Evolutionary conservation across 2,797 vertebrate genomes (phyloP).

Genomic region (Tokudaia tokunoshimensis): DNA sequence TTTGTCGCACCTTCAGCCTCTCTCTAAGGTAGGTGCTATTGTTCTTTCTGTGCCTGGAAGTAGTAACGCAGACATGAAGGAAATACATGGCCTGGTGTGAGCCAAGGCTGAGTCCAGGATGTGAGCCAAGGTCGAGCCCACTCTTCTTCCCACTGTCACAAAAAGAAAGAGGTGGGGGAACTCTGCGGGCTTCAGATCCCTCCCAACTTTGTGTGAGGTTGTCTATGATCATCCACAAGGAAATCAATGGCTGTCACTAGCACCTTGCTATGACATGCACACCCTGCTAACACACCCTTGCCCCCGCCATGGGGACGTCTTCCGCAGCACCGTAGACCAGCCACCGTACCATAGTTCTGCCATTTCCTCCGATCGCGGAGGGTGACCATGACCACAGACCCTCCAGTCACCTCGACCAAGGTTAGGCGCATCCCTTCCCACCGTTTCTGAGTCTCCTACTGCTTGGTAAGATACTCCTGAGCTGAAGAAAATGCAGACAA

Average conservation of each 20-base stretch:
- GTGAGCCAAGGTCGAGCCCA: not conserved
- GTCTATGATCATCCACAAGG: not conserved
- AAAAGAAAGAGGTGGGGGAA: not conserved
- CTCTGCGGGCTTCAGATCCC: not conserved
- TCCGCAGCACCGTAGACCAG: not conserved
- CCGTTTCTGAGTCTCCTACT: not conserved
- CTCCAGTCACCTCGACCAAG: not conserved
- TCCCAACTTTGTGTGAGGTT: not conserved
- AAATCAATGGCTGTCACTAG: not conserved
- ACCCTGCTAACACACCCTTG: not conserved
- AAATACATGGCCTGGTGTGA: not conserved
- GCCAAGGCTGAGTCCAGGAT: not conserved
- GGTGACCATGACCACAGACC: accelerated
- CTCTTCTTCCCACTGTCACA: not conserved
- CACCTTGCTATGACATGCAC: accelerated
- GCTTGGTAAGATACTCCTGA: not conserved
- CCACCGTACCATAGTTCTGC: not conserved
- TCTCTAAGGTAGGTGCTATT: not conserved
- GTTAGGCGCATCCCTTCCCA: accelerated
- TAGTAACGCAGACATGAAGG: not conserved
- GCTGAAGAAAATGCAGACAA: constrained; percentile 9
- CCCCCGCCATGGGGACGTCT: accelerated
- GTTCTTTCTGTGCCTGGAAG: not conserved
- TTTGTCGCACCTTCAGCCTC: not conserved
- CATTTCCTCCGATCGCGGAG: not conserved